Base-by-base conservation (phyloP, 2,113 vertebrate genomes). In the Sturnira hondurensis region DNA sequence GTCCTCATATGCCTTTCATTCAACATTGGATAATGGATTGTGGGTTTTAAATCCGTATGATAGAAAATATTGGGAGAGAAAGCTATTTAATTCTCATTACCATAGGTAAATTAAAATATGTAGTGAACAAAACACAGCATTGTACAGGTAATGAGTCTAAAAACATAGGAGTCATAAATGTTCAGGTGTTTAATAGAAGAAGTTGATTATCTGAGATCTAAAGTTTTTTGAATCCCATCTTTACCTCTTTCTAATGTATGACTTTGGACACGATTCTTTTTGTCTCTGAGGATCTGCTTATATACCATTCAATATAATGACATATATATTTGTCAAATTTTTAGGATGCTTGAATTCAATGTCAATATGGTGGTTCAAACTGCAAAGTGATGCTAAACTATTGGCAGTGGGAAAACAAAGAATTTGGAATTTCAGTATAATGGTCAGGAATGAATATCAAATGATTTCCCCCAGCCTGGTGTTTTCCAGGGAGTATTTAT, bases 1-100 rank as follows among this genome's bases (percentile, higher is more conserved):
- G 81, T 96, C 61, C 93, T 95, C 83, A 89, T 93, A 76, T 94
- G 38, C 19, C 73, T 96, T 54, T 78, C 86, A 89, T 82, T 89
- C 43, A 91, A 52, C n/a, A 91, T 47, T 74, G 71, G 95, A 22
- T 28, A 94, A 81, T 88, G 33, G 14, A 15, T 61, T 93, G 22
- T 83, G 20, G 74, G 10, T 17, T 8, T 31, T 15, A 15, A 91
- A 96, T 85, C 2, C 54, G 93, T 84, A n/a, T 76, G 43, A 71
- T 80, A 84, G 83, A 84, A 97, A 96, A 82, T 96, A 86, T 47
- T 78, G 80, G 50, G 24, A 95, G 43, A 28, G 5, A 45, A 96
- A 91, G 4, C 82, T 41, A 43, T 41, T 95, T 73, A 92, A 50
- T 6, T 91, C 26, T 74, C 24, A 76, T 89, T 81, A 71, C 56